These are phyloP conservation scores for Conops quadrifasciatus DNA, from an alignment of 2,888 invertebrate species.

Conservation along the genomic window DNA sequence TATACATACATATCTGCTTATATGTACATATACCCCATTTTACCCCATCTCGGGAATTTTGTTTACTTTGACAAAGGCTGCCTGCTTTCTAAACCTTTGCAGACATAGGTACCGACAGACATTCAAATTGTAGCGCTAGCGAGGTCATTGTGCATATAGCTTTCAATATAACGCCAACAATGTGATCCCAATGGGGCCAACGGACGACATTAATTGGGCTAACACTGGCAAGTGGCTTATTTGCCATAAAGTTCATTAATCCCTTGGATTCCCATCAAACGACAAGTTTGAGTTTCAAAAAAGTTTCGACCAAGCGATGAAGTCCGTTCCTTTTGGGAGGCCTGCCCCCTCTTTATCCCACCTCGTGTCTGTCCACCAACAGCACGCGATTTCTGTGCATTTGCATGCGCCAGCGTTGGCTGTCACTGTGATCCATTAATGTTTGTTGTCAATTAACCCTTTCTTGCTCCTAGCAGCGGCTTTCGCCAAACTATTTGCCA, in stretches of 20 bases:
- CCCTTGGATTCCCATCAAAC: constrained; percentile 19
- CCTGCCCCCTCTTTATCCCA: not conserved
- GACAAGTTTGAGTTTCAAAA: not conserved
- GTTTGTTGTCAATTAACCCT: constrained; percentile 32
- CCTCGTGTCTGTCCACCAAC: not conserved
- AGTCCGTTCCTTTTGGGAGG: not conserved
- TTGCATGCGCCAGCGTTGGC: not conserved
- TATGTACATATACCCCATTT: not conserved
- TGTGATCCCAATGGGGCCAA: not conserved
- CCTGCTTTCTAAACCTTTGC: not conserved
- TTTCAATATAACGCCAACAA: not conserved
- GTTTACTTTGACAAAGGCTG: not conserved
- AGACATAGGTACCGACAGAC: not conserved
- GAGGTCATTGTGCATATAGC: not conserved
- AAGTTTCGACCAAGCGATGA: not conserved
- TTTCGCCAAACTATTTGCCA: constrained; percentile 19
- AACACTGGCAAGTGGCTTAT: not conserved
- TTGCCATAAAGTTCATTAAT: constrained; percentile 25
- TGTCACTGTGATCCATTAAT: not conserved
- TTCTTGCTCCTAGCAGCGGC: constrained; percentile 22
- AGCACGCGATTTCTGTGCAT: not conserved
- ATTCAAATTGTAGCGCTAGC: no score
- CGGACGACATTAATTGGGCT: not conserved
- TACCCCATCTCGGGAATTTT: not conserved
- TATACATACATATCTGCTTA: not conserved